phyloP scores from a whole-genome alignment of 2,113 vertebrate species.

The Ardeotis arabs region DNA sequence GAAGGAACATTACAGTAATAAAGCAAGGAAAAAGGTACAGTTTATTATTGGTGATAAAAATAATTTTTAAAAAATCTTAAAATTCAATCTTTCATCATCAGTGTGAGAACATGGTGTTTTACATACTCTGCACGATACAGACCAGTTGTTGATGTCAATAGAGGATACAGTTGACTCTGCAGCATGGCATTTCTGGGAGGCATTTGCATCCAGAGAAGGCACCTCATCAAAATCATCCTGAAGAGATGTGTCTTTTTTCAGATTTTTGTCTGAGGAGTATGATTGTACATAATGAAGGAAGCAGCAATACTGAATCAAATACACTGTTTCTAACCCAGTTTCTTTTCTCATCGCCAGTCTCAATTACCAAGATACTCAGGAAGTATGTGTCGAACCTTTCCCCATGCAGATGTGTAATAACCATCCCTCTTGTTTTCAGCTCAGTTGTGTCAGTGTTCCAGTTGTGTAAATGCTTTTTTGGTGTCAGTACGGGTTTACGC shows the following conservation, averaged over 20 bases:
- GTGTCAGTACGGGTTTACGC: fast-evolving
- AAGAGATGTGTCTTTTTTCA: background rate
- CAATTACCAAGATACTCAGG: background rate
- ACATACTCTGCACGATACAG: background rate
- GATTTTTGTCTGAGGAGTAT: background rate
- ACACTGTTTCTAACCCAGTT: background rate
- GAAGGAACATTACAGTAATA: background rate
- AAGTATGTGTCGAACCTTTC: background rate
- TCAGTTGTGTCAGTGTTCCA: background rate
- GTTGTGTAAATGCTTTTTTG: background rate
- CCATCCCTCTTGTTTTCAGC: background rate
- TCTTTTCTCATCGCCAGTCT: background rate
- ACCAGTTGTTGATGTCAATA: background rate
- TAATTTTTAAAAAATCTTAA: fast-evolving
- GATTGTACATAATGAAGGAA: background rate
- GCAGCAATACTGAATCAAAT: background rate
- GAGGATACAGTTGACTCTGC: background rate
- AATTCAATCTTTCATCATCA: background rate
- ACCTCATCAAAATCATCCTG: background rate
- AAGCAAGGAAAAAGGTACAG: background rate
- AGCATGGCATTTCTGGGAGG: background rate
- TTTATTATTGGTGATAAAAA: background rate
- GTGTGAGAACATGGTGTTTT: background rate
- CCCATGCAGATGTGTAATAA: background rate
- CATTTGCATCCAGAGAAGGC: background rate